Conservation (phyloP, 2,888 invertebrate species). For the Synanthedon formicaeformis region DNA sequence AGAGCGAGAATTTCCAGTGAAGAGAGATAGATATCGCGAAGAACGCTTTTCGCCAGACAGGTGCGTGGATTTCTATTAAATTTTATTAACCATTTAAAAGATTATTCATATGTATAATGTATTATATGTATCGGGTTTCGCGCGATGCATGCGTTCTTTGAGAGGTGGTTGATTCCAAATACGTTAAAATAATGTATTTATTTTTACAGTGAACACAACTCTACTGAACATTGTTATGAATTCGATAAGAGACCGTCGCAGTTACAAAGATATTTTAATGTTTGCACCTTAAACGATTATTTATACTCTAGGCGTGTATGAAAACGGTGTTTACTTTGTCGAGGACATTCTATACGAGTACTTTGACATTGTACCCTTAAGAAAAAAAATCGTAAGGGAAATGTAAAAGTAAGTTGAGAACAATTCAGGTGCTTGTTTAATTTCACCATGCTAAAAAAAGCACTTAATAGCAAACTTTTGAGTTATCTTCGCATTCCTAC, state of each 20-base stretch:
- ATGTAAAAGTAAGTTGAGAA: constrained; percentile 2
- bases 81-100: neutral
- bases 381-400: neutral
- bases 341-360: constrained; percentile 1
- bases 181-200: constrained; percentile 63
- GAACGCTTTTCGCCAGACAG: constrained; percentile 40
- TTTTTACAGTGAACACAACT: constrained; percentile 67
- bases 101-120: neutral
- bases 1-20: constrained; percentile 42
- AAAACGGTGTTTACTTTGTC: constrained; percentile 28
- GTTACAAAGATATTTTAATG: constrained; percentile 63
- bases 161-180: constrained; percentile 27
- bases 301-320: constrained; percentile 54
- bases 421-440: constrained; percentile 1
- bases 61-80: constrained; percentile 20
- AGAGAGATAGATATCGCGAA: constrained; percentile 48
- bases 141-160: constrained; percentile 2
- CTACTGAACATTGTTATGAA: constrained; percentile 62
- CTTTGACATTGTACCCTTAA: neutral
- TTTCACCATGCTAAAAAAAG: constrained; percentile 3
- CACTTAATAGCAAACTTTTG: neutral
- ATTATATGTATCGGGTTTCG: neutral
- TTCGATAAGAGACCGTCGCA: constrained; percentile 55
- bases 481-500: neutral
- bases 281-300: constrained; percentile 54